Percentiles rank a stretch among this genome's conserved stretches.
These are phyloP conservation scores for Ormyrus pomaceus DNA, from an alignment of 2,888 invertebrate genomes.

Conservation along the genomic window DNA sequence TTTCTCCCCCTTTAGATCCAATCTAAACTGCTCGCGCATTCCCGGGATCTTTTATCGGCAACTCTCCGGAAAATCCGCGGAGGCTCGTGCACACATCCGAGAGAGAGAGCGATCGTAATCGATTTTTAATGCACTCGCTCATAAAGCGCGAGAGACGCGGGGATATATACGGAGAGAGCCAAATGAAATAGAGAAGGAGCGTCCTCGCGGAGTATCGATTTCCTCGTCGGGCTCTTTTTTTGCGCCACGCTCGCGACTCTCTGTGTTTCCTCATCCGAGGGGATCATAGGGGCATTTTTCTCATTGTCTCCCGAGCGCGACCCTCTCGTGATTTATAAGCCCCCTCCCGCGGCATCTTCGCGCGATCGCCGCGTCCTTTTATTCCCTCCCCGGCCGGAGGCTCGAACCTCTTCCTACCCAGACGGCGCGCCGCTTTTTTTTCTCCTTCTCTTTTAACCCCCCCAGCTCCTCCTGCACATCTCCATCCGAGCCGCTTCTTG, in stretches of 20 bases:
- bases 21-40: neutral
- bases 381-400: slow-evolving; percentile 6
- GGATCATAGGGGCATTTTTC: slow-evolving; percentile 45
- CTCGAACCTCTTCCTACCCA: slow-evolving; percentile 11
- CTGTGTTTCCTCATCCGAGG: slow-evolving; percentile 21
- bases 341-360: slow-evolving; percentile 58
- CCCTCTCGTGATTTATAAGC: slow-evolving; percentile 64
- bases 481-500: neutral
- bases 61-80: neutral
- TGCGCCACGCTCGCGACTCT: neutral
- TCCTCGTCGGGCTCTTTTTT: slow-evolving; percentile 3
- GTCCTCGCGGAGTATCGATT: slow-evolving; percentile 24
- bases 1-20: slow-evolving; percentile 15
- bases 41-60: neutral
- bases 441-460: neutral
- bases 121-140: slow-evolving; percentile 32
- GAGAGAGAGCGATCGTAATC: neutral
- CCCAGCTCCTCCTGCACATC: neutral
- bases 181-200: neutral
- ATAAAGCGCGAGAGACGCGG: neutral
- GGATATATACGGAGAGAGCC: neutral
- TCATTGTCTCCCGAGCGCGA: slow-evolving; percentile 38
- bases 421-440: slow-evolving; percentile 7
- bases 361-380: slow-evolving; percentile 58
- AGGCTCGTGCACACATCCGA: neutral